Conservation (phyloP, 2,888 invertebrate species). For the Suillia variegata region DNA sequence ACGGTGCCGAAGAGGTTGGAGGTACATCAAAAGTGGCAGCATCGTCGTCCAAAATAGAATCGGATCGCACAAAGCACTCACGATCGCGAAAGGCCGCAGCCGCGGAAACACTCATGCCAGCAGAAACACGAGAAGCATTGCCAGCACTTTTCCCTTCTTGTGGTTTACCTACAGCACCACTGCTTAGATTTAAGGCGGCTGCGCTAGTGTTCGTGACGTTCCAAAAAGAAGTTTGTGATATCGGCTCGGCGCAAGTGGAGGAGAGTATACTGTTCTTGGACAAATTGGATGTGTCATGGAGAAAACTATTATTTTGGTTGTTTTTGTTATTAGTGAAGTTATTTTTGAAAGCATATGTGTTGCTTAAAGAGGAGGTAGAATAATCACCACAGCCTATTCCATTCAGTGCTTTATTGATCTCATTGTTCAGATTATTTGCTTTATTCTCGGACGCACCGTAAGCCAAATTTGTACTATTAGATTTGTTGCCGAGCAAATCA, state of each 20-base stretch:
- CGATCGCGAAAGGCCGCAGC: slow-evolving; percentile 32
- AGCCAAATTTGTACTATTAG: not conserved
- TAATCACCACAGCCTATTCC: slow-evolving; percentile 18
- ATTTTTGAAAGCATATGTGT: slow-evolving; percentile 22
- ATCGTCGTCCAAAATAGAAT: slow-evolving; percentile 67
- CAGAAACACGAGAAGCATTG: too few species aligned
- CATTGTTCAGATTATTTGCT: slow-evolving; percentile 30
- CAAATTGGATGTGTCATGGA: not conserved
- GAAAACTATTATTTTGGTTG: not conserved
- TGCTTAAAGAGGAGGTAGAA: not conserved
- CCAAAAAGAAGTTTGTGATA: slow-evolving; percentile 29
- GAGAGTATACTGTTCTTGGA: slow-evolving; percentile 6
- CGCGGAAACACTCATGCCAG: too few species aligned
- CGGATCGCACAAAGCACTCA: slow-evolving; percentile 62
- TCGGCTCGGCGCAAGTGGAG: slow-evolving; percentile 1
- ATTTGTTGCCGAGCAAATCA: not conserved
- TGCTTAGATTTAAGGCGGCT: too few species aligned
- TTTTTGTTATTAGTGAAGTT: slow-evolving; percentile 9
- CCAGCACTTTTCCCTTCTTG: slow-evolving; percentile 9
- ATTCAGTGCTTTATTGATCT: slow-evolving; percentile 31
- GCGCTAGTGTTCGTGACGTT: slow-evolving; percentile 5
- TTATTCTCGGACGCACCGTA: slow-evolving; percentile 8
- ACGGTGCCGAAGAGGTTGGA: slow-evolving; percentile 45
- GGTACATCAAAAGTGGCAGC: slow-evolving; percentile 69
- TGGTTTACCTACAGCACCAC: too few species aligned